A percentile compares a stretch with the other conserved stretches of the same genome.
Evolutionary conservation across 2,888 invertebrate species (phyloP).

Genomic region (Heterodera filipjevi): DNA sequence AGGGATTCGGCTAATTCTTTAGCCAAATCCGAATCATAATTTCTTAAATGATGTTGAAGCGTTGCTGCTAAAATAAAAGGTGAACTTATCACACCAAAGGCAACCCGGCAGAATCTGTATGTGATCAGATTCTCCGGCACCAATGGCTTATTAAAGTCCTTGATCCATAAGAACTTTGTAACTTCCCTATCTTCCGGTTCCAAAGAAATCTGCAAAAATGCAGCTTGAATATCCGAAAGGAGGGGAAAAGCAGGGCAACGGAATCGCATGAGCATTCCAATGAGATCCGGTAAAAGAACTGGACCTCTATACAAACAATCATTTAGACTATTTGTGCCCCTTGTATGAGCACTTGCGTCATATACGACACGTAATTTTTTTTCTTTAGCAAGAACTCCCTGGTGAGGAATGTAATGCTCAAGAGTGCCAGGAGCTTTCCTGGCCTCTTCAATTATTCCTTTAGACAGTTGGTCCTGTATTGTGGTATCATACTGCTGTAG

Average conservation of each 20-base stretch:
- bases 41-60: conserved; percentile 26
- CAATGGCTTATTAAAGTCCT: conserved; percentile 25
- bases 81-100: conserved; percentile 32
- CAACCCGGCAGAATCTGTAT: conserved; percentile 35
- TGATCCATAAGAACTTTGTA: conserved; percentile 33
- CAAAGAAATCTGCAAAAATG: conserved; percentile 35
- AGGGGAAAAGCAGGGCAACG: conserved; percentile 16
- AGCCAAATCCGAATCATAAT: not conserved
- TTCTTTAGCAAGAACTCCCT: conserved; percentile 40
- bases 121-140: conserved; percentile 23
- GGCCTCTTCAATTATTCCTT: not conserved
- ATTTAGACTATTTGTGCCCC: conserved; percentile 24
- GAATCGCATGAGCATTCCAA: conserved; percentile 33
- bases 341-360: conserved; percentile 43
- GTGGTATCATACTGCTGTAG: not conserved
- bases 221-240: conserved; percentile 35
- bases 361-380: conserved; percentile 50
- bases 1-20: conserved; percentile 24
- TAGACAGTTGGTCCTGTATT: not conserved
- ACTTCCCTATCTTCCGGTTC: conserved; percentile 27
- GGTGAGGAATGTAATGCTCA: conserved; percentile 39
- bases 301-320: conserved; percentile 34
- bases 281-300: conserved; percentile 31
- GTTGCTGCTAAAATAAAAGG: conserved; percentile 34
- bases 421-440: not conserved